Evolutionary conservation across 2,797 vertebrate genomes (phyloP).

Genomic region (Microhierax caerulescens): DNA sequence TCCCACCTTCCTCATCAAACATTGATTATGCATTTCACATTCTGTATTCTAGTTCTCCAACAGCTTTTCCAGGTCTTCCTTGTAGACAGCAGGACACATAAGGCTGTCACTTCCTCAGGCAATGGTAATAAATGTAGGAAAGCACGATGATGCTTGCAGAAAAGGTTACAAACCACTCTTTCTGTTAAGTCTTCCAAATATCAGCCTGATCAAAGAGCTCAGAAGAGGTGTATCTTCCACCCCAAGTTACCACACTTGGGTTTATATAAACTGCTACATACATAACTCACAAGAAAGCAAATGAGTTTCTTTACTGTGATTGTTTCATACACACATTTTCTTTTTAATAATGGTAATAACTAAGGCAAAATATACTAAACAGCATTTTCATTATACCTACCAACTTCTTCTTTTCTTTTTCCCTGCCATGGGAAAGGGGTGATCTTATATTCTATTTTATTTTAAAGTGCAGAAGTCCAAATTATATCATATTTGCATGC

Average conservation of each 20-base stretch:
- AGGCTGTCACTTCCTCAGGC: not conserved
- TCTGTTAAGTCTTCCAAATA: not conserved
- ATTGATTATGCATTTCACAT: not conserved
- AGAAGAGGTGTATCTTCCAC: not conserved
- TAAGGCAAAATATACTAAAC: not conserved
- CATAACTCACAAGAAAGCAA: not conserved
- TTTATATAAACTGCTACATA: not conserved
- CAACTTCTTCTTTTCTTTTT: not conserved
- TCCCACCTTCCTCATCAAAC: not conserved
- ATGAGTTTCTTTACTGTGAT: not conserved
- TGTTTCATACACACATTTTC: not conserved
- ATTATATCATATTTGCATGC: not conserved
- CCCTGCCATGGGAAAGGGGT: accelerated
- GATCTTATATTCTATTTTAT: not conserved
- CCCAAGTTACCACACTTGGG: not conserved
- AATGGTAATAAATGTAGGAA: not conserved
- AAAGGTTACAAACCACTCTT: not conserved
- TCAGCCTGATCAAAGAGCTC: not conserved
- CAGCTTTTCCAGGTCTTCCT: not conserved
- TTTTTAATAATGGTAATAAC: not conserved
- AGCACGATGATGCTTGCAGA: not conserved
- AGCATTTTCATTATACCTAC: not conserved
- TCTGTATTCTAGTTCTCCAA: not conserved
- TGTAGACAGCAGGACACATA: not conserved
- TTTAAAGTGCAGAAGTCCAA: not conserved